phyloP scores from a whole-genome alignment of 2,797 vertebrate species.

The Sandelia bainsii region DNA sequence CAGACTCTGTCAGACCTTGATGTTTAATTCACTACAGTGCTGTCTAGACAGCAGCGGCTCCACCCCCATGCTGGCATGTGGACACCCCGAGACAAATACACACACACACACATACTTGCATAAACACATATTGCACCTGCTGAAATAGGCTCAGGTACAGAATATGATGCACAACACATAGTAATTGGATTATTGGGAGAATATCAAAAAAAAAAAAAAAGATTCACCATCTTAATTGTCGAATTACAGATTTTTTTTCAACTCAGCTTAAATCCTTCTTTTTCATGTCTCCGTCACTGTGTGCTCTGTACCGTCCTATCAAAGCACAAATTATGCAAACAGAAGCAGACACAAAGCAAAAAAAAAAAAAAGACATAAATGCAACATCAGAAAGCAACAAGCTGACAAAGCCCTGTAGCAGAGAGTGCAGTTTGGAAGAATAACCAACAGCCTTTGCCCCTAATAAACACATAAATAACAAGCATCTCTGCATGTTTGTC shows the following conservation, averaged over 20 bases:
- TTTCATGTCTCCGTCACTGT: constrained; percentile 20
- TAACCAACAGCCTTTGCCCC: constrained; percentile 30
- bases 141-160: neutral
- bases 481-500: constrained; percentile 33
- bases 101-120: neutral
- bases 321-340: constrained; percentile 27
- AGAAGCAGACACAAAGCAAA: constrained; percentile 13
- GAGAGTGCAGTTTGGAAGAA: constrained; percentile 26
- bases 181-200: constrained; percentile 12
- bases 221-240: neutral
- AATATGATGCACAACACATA: neutral
- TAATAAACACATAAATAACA: constrained; percentile 31
- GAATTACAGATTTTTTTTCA: constrained; percentile 18
- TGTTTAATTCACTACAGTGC: constrained; percentile 73
- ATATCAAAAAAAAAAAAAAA: neutral
- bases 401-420: constrained; percentile 9
- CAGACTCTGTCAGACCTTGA: constrained; percentile 64
- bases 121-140: neutral
- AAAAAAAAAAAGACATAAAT: constrained; percentile 8
- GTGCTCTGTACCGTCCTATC: constrained; percentile 6
- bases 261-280: constrained; percentile 17
- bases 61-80: constrained; percentile 48
- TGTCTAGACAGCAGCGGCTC: constrained; percentile 68
- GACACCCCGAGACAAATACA: constrained; percentile 47
- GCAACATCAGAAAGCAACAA: constrained; percentile 31